Conservation (phyloP, 2,797 vertebrate genomes). For the Micropoecilia bifurca region DNA sequence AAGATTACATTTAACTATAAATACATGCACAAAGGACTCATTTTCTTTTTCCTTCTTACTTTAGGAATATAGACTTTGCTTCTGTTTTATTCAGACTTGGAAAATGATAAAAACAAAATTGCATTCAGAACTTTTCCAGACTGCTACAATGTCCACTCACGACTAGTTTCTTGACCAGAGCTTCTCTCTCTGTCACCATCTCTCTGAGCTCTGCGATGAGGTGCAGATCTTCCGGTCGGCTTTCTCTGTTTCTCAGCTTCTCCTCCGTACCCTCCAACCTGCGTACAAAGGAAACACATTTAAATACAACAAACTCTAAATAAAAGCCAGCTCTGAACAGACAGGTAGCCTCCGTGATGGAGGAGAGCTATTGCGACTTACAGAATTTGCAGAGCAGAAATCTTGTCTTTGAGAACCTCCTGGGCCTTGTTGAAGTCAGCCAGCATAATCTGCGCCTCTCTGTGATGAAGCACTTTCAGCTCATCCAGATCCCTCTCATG, state of each 20-base stretch:
- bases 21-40: neutral
- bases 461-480: slow-evolving; percentile 70
- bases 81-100: neutral
- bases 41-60: neutral
- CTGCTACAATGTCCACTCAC: slow-evolving; percentile 78
- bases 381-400: slow-evolving; percentile 89
- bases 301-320: neutral
- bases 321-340: neutral
- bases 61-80: neutral
- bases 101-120: neutral
- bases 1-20: neutral
- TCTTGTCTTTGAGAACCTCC: slow-evolving; percentile 97
- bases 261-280: slow-evolving; percentile 98
- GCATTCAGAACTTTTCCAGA: neutral
- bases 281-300: neutral
- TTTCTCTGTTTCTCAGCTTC: slow-evolving; percentile 93
- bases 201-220: slow-evolving; percentile 94
- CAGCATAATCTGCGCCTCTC: slow-evolving; percentile 81
- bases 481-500: slow-evolving; percentile 81
- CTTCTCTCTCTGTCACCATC: slow-evolving; percentile 93
- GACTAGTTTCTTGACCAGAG: slow-evolving; percentile 97
- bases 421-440: slow-evolving; percentile 97
- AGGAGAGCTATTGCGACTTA: slow-evolving; percentile 44
- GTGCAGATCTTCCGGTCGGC: slow-evolving; percentile 93
- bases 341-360: neutral